Evolutionary conservation across 2,797 vertebrate genomes (phyloP).

Genomic region (Malurus leucopterus): DNA sequence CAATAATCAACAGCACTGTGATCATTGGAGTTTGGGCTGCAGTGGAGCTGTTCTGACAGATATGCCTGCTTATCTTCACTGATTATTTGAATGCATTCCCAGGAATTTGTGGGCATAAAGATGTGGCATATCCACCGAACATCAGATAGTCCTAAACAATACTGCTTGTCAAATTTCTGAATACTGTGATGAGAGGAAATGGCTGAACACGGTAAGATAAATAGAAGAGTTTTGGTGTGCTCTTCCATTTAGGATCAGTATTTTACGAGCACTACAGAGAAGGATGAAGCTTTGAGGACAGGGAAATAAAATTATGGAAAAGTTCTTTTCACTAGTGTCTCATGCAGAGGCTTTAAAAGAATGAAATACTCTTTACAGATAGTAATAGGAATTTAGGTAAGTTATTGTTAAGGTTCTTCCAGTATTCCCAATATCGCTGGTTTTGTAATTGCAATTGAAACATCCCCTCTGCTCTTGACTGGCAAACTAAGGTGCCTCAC

Average conservation of each 20-base stretch:
- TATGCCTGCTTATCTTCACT: neutral
- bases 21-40: neutral
- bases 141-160: neutral
- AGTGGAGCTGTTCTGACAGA: neutral
- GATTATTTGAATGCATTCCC: neutral
- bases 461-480: neutral
- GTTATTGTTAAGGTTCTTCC: neutral
- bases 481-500: neutral
- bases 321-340: neutral
- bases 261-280: neutral
- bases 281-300: neutral
- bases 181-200: neutral
- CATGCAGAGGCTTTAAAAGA: neutral
- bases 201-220: neutral
- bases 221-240: neutral
- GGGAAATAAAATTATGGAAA: neutral
- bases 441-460: slow-evolving; percentile 11
- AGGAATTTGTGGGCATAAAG: neutral
- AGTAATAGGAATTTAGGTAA: neutral
- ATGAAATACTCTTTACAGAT: neutral
- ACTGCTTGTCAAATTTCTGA: neutral
- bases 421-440: neutral
- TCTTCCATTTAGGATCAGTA: neutral
- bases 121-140: neutral
- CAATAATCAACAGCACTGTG: neutral